Percentiles rank a stretch among this genome's conserved stretches.
These are phyloP conservation scores for Nilaparvata lugens DNA, from an alignment of 1,140 invertebrate genomes.

Conservation along the genomic window DNA sequence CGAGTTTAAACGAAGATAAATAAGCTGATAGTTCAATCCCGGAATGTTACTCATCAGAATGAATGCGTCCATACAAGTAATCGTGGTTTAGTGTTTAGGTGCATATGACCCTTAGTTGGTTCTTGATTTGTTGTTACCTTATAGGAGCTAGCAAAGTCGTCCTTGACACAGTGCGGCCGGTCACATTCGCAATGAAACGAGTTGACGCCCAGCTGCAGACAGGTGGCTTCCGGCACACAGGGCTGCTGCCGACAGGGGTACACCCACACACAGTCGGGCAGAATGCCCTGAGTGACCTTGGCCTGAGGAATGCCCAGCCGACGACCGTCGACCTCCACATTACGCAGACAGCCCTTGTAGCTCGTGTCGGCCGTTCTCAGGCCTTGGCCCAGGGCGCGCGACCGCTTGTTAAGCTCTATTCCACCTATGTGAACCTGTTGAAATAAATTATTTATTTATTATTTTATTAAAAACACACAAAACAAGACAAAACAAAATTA, in stretches of 20 bases:
- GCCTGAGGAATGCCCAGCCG: conserved; percentile 65
- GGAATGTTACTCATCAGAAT: too few relatives aligned
- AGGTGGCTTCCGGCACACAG: conserved; percentile 60
- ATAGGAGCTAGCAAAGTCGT: conserved; percentile 61
- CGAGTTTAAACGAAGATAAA: too few relatives aligned
- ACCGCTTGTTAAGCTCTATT: conserved; percentile 65
- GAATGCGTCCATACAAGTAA: too few relatives aligned
- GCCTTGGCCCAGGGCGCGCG: conserved; percentile 60
- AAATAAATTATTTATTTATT: too few relatives aligned
- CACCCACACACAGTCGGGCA: conserved; percentile 77
- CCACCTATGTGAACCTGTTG: conserved; percentile 49
- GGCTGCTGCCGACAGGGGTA: conserved; percentile 70
- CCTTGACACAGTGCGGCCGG: conserved; percentile 60
- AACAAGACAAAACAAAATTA: too few relatives aligned
- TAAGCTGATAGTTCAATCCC: too few relatives aligned
- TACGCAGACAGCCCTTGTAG: conserved; percentile 63
- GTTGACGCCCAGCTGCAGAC: conserved; percentile 69
- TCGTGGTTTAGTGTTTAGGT: too few relatives aligned
- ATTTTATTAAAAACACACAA: too few relatives aligned
- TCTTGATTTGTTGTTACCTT: conserved; percentile 45
- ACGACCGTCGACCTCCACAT: conserved; percentile 60
- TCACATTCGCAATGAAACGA: conserved; percentile 78
- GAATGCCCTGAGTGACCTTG: conserved; percentile 60
- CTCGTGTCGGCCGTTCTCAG: conserved; percentile 63
- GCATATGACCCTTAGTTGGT: too few relatives aligned